Conservation (phyloP, 2,113 vertebrate species). For the Aspiorhynchus laticeps region DNA sequence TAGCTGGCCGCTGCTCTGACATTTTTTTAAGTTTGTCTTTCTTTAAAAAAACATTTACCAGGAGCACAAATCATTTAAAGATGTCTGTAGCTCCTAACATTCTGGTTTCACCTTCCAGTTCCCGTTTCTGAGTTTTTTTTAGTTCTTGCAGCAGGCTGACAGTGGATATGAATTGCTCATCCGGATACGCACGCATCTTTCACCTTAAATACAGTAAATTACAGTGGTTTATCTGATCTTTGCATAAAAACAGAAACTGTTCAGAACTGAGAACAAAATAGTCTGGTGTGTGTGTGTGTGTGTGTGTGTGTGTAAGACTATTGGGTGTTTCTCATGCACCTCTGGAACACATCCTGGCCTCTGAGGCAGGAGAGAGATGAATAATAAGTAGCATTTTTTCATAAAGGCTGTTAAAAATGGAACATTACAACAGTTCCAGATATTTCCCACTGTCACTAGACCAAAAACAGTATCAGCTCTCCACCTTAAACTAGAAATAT, state of each 20-base stretch:
- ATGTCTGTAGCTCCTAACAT: not conserved
- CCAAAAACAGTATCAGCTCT: not conserved
- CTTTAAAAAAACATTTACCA: not conserved
- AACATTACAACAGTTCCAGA: not conserved
- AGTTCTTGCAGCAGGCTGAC: constrained; percentile 19
- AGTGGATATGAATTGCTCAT: not conserved
- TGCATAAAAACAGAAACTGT: not conserved
- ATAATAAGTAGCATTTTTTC: not conserved
- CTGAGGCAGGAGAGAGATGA: constrained; percentile 9
- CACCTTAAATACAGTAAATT: not conserved
- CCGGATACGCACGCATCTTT: not conserved
- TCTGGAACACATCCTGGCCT: not conserved
- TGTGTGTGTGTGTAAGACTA: not conserved
- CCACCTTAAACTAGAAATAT: not conserved
- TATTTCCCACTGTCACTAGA: not conserved
- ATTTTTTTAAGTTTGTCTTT: not conserved
- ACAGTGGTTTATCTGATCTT: not conserved
- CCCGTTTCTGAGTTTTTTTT: constrained; percentile 22
- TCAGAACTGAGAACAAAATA: not conserved
- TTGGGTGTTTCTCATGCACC: not conserved
- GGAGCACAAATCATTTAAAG: not conserved
- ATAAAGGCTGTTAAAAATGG: constrained; percentile 3
- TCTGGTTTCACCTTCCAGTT: not conserved
- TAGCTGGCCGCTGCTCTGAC: not conserved
- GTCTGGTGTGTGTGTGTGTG: not conserved